Evolutionary conservation across 2,113 vertebrate genomes (phyloP), one percentile per base, ranked within the genome.

Genomic region (Pollimyrus isidori): DNA sequence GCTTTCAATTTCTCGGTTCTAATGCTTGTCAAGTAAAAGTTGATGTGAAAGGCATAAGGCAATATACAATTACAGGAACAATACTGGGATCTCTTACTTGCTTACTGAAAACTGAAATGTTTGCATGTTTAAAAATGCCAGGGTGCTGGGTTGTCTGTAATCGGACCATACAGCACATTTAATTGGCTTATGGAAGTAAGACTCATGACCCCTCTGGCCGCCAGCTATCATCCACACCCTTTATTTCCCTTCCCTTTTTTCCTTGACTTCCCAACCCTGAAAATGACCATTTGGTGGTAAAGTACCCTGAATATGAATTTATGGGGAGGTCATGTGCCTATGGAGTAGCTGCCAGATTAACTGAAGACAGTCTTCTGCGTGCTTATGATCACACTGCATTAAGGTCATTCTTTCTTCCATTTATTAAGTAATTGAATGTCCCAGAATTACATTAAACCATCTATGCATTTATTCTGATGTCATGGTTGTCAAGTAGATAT

Each of bases 51-150:
- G 76, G 76, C 19, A 0, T 82, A 82, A 45, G 76, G 42, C 35
- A 82, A 82, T 21, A 82, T 82, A 45, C 17, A 82, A 45, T 82
- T 82, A 82, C 15, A 26, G 30, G 19, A 82, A 45, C 76, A 82
- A 45, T 39, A 45, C 76, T 42, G 23, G 65, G 48, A 86, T 88
- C 73, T 50, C n/a, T 86, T 52, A 23, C 7, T 42, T 88, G 26
- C 52, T n/a, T 45, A 15, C 50, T 46, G 76, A 50, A 35, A 89
- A 56, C 49, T 76, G 48, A 23, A 17, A 19, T 39, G 1, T 39
- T 89, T 42, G 42, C 23, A 45, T 49, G 35, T 89, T 83, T 89
- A 49, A 83, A 56, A 89, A 50, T 89, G 88, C 39, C 73, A 83
- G 50, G 19, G 7, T 62, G 15, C 87, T 88, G 62, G 48, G 69